These are phyloP conservation scores for Microchrysa polita DNA, from an alignment of 2,888 invertebrate genomes.

Conservation along the genomic window DNA sequence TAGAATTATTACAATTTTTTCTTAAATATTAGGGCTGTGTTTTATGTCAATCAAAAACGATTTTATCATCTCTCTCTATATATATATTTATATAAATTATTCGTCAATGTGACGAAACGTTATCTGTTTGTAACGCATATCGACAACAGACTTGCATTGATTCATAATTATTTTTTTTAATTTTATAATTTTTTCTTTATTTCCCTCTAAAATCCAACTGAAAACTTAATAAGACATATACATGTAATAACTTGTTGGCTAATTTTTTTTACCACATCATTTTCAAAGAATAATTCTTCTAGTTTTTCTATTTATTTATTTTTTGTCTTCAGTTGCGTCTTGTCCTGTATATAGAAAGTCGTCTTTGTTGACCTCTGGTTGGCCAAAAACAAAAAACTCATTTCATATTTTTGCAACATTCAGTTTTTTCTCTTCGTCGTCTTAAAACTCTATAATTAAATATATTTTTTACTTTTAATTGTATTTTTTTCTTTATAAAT, in stretches of 20 bases:
- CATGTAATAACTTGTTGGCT: background rate
- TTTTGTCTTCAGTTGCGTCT: background rate
- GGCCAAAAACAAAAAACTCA: too few species aligned
- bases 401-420: constrained; percentile 18
- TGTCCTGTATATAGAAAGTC: background rate
- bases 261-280: background rate
- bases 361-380: too few species aligned
- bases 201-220: constrained; percentile 26
- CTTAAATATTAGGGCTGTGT: constrained; percentile 37
- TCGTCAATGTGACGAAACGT: constrained; percentile 66
- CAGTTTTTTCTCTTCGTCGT: constrained; percentile 32
- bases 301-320: constrained; percentile 7
- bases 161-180: constrained; percentile 32
- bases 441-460: constrained; percentile 35
- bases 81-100: constrained; percentile 56
- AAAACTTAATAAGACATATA: constrained; percentile 33
- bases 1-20: constrained; percentile 39
- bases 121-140: constrained; percentile 63
- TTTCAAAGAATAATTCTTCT: constrained; percentile 6
- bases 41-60: constrained; percentile 48
- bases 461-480: constrained; percentile 42
- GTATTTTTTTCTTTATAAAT: constrained; percentile 32
- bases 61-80: constrained; percentile 48
- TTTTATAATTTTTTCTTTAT: too few species aligned
- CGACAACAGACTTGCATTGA: constrained; percentile 61